Evolutionary conservation across 1,140 invertebrate species (phyloP).

Genomic region (Leucophenga varia): DNA sequence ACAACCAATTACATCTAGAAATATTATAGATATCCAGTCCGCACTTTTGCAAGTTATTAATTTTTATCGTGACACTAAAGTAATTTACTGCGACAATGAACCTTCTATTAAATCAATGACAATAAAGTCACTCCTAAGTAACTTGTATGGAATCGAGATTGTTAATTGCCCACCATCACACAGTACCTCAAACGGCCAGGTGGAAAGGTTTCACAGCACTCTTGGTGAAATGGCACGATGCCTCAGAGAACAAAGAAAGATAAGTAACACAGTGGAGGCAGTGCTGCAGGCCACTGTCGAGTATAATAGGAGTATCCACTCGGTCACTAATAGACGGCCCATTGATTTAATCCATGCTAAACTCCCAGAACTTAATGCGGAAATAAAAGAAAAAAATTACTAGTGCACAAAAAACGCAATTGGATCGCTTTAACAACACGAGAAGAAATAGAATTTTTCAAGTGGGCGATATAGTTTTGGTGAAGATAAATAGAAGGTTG

Average conservation of each 20-base stretch:
- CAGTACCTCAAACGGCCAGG: too few relatives aligned
- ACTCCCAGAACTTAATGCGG: background rate
- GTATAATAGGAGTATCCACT: too few relatives aligned
- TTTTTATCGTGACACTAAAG: background rate
- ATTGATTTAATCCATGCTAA: constrained; percentile 2
- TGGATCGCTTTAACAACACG: background rate
- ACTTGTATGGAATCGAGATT: background rate
- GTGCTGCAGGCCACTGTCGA: too few relatives aligned
- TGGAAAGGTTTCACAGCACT: too few relatives aligned
- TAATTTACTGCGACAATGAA: too few relatives aligned
- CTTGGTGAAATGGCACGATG: constrained; percentile 6
- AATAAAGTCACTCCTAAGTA: background rate
- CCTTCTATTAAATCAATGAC: background rate
- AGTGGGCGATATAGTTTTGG: background rate
- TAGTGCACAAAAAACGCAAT: background rate
- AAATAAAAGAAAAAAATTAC: constrained; percentile 2
- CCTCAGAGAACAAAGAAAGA: background rate
- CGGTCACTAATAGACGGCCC: constrained; percentile 2
- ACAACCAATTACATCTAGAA: background rate
- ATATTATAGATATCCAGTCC: background rate
- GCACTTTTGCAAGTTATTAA: background rate
- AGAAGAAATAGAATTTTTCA: background rate
- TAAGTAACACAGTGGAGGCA: background rate
- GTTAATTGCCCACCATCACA: too few relatives aligned
- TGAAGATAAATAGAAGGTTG: constrained; percentile 1